Conservation (phyloP, 2,797 vertebrate species). For the Psittacula echo region DNA sequence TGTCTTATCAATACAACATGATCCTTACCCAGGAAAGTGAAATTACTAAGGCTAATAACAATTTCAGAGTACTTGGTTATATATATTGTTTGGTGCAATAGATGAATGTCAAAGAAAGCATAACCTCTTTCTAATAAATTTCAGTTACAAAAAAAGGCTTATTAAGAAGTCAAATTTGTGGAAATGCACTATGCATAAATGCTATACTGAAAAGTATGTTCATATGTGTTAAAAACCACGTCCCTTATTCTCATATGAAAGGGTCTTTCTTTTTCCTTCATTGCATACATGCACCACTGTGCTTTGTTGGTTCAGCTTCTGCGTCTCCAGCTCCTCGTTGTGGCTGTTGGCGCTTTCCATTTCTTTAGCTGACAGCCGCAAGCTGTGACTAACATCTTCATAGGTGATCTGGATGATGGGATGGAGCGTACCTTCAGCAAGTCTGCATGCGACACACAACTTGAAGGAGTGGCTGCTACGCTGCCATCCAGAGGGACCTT, state of each 20-base stretch:
- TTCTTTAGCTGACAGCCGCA: background rate
- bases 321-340: accelerated
- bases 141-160: background rate
- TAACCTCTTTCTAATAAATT: background rate
- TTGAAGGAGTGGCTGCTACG: accelerated
- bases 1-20: background rate
- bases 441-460: background rate
- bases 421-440: background rate
- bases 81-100: background rate
- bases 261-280: background rate
- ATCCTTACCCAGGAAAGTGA: background rate
- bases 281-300: accelerated
- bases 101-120: background rate
- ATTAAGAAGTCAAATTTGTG: background rate
- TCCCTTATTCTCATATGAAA: background rate
- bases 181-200: background rate
- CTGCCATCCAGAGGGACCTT: background rate
- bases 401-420: background rate
- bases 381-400: background rate
- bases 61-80: background rate
- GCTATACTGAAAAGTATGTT: background rate
- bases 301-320: background rate
- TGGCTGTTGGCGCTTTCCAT: background rate
- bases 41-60: background rate
- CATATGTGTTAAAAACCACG: background rate